Evolutionary conservation across 2,888 invertebrate genomes (phyloP).

Genomic region (Hipparchia semele): DNA sequence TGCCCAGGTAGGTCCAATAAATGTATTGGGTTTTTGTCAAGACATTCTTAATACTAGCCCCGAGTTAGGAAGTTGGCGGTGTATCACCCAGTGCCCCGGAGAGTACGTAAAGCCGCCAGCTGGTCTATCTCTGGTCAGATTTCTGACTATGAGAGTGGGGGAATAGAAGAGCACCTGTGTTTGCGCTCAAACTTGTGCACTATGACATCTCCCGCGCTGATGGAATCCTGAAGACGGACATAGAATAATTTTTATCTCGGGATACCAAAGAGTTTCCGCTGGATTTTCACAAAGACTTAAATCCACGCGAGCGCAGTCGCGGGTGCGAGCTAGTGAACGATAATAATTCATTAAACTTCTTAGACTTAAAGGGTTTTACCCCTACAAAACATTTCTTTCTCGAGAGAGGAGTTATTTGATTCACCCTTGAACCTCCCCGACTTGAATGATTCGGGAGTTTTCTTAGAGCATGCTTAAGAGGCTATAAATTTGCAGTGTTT

Average conservation of each 20-base stretch:
- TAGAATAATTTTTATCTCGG: neutral
- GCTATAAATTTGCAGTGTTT: constrained; percentile 72
- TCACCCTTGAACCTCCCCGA: constrained; percentile 57
- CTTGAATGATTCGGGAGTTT: constrained; percentile 64
- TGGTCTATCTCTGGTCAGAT: too few species aligned
- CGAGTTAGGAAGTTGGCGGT: too few species aligned
- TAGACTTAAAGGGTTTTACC: constrained; percentile 36
- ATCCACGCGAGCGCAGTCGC: neutral
- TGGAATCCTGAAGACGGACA: neutral
- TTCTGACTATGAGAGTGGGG: too few species aligned
- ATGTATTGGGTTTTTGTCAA: too few species aligned
- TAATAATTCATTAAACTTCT: constrained; percentile 37
- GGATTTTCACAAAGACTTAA: neutral
- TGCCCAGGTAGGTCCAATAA: too few species aligned
- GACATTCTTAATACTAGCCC: too few species aligned
- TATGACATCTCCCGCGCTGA: too few species aligned
- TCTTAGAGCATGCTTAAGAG: constrained; percentile 61
- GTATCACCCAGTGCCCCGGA: too few species aligned
- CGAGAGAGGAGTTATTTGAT: constrained; percentile 66
- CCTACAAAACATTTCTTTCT: constrained; percentile 48
- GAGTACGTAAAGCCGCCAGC: too few species aligned
- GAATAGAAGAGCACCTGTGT: too few species aligned
- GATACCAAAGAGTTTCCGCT: neutral
- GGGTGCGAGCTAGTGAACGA: constrained; percentile 14
- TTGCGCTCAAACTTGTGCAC: too few species aligned